Percentiles rank a stretch among this genome's conserved stretches.
These are phyloP conservation scores for Eupsittula cactorum DNA, from an alignment of 2,113 vertebrate species.

Conservation along the genomic window DNA sequence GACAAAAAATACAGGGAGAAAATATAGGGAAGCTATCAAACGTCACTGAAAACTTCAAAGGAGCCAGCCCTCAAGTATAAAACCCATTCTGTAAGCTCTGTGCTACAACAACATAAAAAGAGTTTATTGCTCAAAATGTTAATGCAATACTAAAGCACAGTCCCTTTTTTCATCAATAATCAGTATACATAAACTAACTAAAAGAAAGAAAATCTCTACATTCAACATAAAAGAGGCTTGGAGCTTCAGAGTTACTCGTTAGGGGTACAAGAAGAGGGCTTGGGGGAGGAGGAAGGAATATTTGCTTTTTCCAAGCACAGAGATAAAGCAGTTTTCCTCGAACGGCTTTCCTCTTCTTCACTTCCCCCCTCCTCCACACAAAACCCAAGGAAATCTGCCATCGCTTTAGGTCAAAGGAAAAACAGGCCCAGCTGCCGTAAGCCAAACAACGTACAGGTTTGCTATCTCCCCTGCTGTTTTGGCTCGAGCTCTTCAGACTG, in stretches of 20 bases:
- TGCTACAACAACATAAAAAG: background rate
- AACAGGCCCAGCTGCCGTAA: slow-evolving; percentile 63
- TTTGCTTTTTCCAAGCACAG: background rate
- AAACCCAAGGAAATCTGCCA: slow-evolving; percentile 57
- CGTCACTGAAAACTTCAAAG: background rate
- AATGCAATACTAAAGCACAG: background rate
- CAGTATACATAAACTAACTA: background rate
- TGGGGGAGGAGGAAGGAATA: background rate
- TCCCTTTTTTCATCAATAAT: background rate
- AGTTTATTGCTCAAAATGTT: background rate
- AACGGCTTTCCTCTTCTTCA: background rate
- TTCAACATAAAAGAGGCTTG: background rate
- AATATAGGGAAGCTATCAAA: background rate
- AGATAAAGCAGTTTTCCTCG: background rate
- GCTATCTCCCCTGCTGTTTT: slow-evolving; percentile 67
- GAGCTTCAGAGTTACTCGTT: background rate
- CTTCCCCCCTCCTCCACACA: background rate
- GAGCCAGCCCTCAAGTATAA: background rate
- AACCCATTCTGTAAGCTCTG: background rate
- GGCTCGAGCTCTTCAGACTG: slow-evolving; percentile 64
- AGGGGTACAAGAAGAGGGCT: background rate
- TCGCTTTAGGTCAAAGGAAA: slow-evolving; percentile 71
- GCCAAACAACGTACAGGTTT: slow-evolving; percentile 69
- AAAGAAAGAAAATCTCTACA: background rate
- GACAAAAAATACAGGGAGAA: background rate